These are phyloP conservation scores for Pammene aurita DNA, from an alignment of 2,888 invertebrate genomes.

Conservation along the genomic window DNA sequence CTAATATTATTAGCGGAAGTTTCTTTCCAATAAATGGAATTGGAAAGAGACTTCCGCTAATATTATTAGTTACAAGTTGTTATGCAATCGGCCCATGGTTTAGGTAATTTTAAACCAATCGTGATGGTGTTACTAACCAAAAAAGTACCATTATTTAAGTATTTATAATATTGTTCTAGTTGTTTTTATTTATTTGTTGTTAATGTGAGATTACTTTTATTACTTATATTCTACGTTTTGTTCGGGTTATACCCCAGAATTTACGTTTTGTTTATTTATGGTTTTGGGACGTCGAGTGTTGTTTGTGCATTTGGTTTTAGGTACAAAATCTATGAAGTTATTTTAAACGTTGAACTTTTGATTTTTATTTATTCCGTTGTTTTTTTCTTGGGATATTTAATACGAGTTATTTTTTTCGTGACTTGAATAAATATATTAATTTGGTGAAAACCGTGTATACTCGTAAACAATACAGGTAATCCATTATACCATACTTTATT, in stretches of 20 bases:
- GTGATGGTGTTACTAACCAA: conserved; percentile 40
- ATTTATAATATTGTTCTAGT: conserved; percentile 24
- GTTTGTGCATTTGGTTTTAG: conserved; percentile 27
- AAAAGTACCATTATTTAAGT: conserved; percentile 16
- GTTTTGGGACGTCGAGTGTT: conserved; percentile 4
- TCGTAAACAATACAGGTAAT: neutral
- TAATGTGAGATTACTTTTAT: conserved; percentile 14
- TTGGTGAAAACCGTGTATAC: neutral
- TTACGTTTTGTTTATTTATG: neutral
- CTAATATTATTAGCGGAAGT: too few relatives aligned
- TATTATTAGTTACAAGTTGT: too few relatives aligned
- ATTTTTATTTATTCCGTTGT: conserved; percentile 8
- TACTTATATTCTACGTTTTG: conserved; percentile 13
- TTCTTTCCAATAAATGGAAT: too few relatives aligned
- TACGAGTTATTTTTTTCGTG: conserved; percentile 7
- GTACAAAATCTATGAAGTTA: conserved; percentile 8
- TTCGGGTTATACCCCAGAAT: neutral
- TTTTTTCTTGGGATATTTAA: conserved; percentile 16
- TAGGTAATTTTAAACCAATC: conserved; percentile 17
- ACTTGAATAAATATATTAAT: neutral
- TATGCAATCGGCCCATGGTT: too few relatives aligned
- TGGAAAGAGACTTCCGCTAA: too few relatives aligned
- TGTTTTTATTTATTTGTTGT: conserved; percentile 32
- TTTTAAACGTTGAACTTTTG: conserved; percentile 41
- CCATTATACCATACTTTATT: neutral